Conservation (phyloP, 1,140 invertebrate species). For the Thalassaphorura encarpata region DNA sequence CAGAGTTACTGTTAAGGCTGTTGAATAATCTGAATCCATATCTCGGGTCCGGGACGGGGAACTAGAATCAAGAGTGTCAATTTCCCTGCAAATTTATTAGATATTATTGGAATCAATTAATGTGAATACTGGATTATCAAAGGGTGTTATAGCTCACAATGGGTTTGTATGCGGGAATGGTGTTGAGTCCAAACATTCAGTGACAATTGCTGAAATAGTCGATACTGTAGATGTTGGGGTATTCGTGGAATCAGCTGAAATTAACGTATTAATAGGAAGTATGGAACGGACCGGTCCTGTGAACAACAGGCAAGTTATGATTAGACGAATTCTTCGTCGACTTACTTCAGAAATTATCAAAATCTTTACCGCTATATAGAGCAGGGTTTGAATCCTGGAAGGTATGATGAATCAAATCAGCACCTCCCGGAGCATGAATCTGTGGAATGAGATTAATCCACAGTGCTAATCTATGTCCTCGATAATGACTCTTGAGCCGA, state of each 20-base stretch:
- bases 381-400: conserved; percentile 57
- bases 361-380: conserved; percentile 52
- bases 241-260: no score
- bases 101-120: no score
- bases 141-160: no score
- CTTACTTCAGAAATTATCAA: neutral
- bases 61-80: no score
- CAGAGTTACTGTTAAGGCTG: conserved; percentile 81
- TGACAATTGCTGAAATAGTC: no score
- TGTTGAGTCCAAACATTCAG: conserved; percentile 46
- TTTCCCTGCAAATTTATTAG: no score
- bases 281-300: conserved; percentile 53
- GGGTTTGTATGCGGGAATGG: no score
- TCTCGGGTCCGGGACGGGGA: no score
- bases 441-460: conserved; percentile 86
- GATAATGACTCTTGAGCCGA: conserved; percentile 68
- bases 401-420: conserved; percentile 69
- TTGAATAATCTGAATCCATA: conserved; percentile 83
- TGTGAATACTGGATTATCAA: no score
- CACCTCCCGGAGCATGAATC: conserved; percentile 59
- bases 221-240: no score
- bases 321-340: neutral
- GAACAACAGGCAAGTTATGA: neutral
- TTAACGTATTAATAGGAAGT: no score
- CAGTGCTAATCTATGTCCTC: conserved; percentile 81